Conservation (phyloP, 2,113 vertebrate species). For the Elephantulus edwardii region DNA sequence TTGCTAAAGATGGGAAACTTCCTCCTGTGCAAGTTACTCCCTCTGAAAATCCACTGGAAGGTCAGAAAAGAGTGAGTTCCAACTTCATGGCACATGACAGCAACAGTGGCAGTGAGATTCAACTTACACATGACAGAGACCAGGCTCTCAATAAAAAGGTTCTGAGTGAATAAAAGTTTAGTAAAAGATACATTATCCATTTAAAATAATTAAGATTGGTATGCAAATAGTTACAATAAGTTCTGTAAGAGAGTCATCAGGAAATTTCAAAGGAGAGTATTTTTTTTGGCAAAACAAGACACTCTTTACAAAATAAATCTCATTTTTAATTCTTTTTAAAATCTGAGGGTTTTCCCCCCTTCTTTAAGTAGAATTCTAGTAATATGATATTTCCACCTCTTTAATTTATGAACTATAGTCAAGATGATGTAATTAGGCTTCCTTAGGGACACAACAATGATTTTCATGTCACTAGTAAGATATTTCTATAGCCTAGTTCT, state of each 20-base stretch:
- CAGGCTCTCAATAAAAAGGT: background rate
- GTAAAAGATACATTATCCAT: background rate
- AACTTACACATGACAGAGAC: background rate
- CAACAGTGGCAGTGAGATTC: too few species aligned
- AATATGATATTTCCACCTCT: conserved; percentile 47
- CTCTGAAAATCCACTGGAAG: too few species aligned
- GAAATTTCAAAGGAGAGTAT: background rate
- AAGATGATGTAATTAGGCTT: conserved; percentile 32
- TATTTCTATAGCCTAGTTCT: background rate
- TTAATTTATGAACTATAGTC: conserved; percentile 51
- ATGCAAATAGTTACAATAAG: background rate
- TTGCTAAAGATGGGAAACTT: too few species aligned
- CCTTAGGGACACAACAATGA: conserved; percentile 15
- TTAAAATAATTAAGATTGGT: background rate
- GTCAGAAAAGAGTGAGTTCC: too few species aligned
- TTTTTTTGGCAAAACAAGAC: background rate
- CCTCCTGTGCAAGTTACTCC: too few species aligned
- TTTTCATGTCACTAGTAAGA: conserved; percentile 18
- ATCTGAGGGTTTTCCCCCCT: background rate
- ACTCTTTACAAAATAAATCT: conserved; percentile 11
- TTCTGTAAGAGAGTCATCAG: background rate
- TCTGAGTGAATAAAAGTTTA: background rate
- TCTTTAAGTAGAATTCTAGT: background rate
- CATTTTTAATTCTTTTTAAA: background rate
- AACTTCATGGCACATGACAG: too few species aligned